These are phyloP conservation scores for Alouatta palliata DNA, from an alignment of 2,113 vertebrate genomes.

Conservation along the genomic window DNA sequence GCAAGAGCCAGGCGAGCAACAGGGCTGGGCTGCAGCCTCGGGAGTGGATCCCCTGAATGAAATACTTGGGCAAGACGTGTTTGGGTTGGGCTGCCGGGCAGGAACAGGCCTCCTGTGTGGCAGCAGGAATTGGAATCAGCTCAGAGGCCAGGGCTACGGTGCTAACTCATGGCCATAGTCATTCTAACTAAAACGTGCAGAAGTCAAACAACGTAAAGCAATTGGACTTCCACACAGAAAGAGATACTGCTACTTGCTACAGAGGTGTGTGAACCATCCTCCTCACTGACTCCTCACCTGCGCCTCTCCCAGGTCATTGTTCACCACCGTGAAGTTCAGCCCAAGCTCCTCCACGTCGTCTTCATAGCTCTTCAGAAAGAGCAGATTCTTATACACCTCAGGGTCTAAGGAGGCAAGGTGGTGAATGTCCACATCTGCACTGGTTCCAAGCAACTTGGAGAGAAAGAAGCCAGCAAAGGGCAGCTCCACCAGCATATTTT, in stretches of 20 bases:
- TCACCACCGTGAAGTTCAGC: conserved; percentile 98
- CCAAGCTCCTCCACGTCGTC: conserved; percentile 97
- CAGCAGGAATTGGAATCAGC: accelerated
- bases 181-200: accelerated
- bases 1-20: accelerated
- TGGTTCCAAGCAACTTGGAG: conserved; percentile 97
- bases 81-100: not conserved
- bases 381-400: conserved; percentile 97
- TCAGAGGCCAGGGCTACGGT: not conserved
- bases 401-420: conserved; percentile 97
- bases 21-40: not conserved
- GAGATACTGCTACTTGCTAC: not conserved
- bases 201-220: not conserved
- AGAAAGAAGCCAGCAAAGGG: conserved; percentile 99
- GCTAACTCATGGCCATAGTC: no score
- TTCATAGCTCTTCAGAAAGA: conserved; percentile 99
- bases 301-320: conserved; percentile 98
- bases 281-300: conserved; percentile 85
- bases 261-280: not conserved
- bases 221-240: not conserved
- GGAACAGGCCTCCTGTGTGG: accelerated
- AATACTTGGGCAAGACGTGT: no score
- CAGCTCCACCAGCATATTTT: conserved; percentile 99
- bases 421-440: conserved; percentile 98
- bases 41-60: no score